phyloP scores from a whole-genome alignment of 2,113 vertebrate genomes.

The Nycticryphes semicollaris region DNA sequence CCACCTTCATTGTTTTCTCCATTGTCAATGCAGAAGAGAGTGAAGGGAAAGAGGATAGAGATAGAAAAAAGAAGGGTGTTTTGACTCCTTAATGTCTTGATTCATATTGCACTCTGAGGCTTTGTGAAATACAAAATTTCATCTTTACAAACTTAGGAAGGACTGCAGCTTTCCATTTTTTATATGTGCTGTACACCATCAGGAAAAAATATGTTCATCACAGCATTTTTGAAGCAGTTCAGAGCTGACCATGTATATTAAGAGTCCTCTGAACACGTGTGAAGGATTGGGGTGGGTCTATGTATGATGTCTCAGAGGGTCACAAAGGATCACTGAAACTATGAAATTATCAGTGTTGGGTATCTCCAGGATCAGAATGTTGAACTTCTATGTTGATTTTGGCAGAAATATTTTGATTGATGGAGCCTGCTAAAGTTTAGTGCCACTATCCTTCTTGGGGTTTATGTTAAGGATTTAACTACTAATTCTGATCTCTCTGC shows the following conservation, averaged over 20 bases:
- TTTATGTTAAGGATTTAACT: neutral
- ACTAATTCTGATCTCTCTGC: neutral
- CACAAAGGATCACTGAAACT: neutral
- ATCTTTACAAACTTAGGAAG: neutral
- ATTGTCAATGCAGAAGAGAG: neutral
- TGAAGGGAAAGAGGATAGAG: neutral
- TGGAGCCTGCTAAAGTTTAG: neutral
- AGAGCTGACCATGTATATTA: neutral
- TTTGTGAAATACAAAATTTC: neutral
- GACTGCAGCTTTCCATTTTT: neutral
- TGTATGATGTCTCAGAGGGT: neutral
- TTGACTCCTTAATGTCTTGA: neutral
- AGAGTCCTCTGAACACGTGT: neutral
- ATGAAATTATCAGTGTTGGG: neutral
- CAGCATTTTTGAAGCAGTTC: neutral
- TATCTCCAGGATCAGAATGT: neutral
- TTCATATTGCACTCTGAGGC: neutral
- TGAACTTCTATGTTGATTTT: neutral
- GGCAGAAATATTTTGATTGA: neutral
- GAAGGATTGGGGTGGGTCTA: neutral
- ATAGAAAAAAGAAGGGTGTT: neutral
- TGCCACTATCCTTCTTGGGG: neutral
- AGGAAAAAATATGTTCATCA: neutral
- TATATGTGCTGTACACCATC: neutral
- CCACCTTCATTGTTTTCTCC: neutral